Evolutionary conservation across 2,888 invertebrate genomes (phyloP).

Genomic region (Drosophila setosimentum): DNA sequence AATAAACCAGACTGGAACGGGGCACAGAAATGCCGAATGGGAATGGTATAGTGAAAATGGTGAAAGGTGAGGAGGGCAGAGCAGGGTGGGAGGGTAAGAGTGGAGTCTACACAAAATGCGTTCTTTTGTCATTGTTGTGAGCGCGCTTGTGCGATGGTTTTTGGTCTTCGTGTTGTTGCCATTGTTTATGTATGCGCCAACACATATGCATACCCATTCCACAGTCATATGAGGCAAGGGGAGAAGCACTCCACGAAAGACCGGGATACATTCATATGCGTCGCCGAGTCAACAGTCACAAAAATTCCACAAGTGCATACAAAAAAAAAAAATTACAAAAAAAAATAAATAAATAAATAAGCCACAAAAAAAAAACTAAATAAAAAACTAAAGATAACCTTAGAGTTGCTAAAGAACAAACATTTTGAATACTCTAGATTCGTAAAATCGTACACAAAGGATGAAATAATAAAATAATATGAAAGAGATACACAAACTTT

Average conservation of each 20-base stretch:
- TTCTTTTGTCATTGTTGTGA: slow-evolving; percentile 79
- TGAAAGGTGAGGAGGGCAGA: not conserved
- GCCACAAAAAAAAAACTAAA: slow-evolving; percentile 13
- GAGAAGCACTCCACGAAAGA: slow-evolving; percentile 39
- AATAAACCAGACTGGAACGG: slow-evolving; percentile 75
- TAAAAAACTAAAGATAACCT: slow-evolving; percentile 29
- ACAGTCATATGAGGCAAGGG: slow-evolving; percentile 6
- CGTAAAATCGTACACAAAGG: not conserved
- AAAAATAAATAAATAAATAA: slow-evolving; percentile 19
- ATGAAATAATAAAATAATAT: not conserved
- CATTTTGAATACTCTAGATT: slow-evolving; percentile 31
- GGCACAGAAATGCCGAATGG: slow-evolving; percentile 20
- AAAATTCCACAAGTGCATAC: slow-evolving; percentile 80
- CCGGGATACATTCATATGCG: slow-evolving; percentile 75
- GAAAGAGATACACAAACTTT: not conserved
- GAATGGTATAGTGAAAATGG: not conserved
- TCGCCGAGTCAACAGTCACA: slow-evolving; percentile 78
- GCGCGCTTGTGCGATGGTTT: slow-evolving; percentile 40
- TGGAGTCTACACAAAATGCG: slow-evolving; percentile 60
- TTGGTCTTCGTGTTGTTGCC: slow-evolving; percentile 52
- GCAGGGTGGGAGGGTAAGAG: not conserved
- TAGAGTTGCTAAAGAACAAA: slow-evolving; percentile 30
- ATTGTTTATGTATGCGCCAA: slow-evolving; percentile 79
- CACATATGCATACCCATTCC: slow-evolving; percentile 70
- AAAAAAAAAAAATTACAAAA: slow-evolving; percentile 73